A percentile compares a stretch with the other conserved stretches of the same genome.
phyloP scores from a whole-genome alignment of 2,797 vertebrate species.

The Manis pentadactyla region DNA sequence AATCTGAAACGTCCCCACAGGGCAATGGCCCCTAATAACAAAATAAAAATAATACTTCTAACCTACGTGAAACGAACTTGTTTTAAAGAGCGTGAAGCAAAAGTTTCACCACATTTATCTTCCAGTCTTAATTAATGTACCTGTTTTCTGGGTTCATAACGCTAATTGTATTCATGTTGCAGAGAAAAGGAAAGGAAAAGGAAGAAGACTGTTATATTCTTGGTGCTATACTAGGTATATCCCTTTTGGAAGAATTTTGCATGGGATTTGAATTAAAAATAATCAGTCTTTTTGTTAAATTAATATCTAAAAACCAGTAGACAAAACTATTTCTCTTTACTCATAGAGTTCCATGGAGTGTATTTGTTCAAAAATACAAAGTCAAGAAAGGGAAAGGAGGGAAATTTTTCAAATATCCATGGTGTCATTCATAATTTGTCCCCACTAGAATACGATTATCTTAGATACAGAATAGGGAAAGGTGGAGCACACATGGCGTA shows the following conservation, averaged over 20 bases:
- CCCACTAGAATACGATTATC: not conserved
- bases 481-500: accelerated
- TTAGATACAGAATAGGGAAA: not conserved
- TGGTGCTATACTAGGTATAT: not conserved
- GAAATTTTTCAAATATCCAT: not conserved
- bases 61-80: not conserved
- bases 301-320: not conserved
- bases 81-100: not conserved
- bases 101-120: not conserved
- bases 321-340: not conserved
- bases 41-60: not conserved
- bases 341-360: not conserved
- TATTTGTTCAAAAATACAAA: not conserved
- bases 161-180: not conserved
- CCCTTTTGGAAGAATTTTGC: slow-evolving; percentile 16
- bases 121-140: not conserved
- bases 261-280: slow-evolving; percentile 18
- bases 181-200: not conserved
- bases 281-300: not conserved
- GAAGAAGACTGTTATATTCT: not conserved
- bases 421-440: not conserved
- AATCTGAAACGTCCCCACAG: not conserved
- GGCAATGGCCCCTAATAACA: not conserved
- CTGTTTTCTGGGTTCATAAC: not conserved
- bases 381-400: not conserved